A percentile compares a stretch with the other conserved stretches of the same genome.
Conservation (phyloP, 2,888 invertebrate genomes). For the Erebia ligea region DNA sequence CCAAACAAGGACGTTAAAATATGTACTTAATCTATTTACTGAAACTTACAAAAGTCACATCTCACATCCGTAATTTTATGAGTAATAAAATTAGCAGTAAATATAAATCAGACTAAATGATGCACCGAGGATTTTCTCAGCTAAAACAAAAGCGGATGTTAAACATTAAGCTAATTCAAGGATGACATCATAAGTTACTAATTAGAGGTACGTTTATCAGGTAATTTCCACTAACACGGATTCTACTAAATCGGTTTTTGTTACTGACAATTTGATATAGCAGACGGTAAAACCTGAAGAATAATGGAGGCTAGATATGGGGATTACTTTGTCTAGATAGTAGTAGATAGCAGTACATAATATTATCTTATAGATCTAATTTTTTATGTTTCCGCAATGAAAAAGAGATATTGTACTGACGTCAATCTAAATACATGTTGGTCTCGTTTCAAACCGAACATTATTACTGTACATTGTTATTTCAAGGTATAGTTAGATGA, state of each 20-base stretch:
- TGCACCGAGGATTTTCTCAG: conserved; percentile 5
- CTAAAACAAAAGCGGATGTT: conserved; percentile 10
- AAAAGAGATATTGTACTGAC: conserved; percentile 15
- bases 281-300: neutral
- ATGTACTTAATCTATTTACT: neutral
- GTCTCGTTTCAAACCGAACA: conserved; percentile 10
- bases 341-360: neutral
- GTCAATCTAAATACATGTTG: conserved; percentile 8
- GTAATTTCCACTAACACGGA: conserved; percentile 41
- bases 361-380: neutral
- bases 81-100: conserved; percentile 10
- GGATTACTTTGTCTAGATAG: conserved; percentile 9
- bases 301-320: neutral
- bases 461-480: conserved; percentile 16
- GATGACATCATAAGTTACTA: conserved; percentile 36
- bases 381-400: conserved; percentile 19
- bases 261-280: conserved; percentile 1
- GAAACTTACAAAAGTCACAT: neutral
- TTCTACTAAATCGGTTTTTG: conserved; percentile 21
- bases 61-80: conserved; percentile 5
- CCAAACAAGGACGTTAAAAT: conserved; percentile 1
- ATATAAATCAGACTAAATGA: conserved; percentile 11
- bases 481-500: conserved; percentile 19
- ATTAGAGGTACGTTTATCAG: conserved; percentile 39
- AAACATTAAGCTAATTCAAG: conserved; percentile 17